Evolutionary conservation across 2,888 invertebrate genomes (phyloP), one percentile per base, ranked within the genome.

Genomic region (Tetanocera ferruginea): DNA sequence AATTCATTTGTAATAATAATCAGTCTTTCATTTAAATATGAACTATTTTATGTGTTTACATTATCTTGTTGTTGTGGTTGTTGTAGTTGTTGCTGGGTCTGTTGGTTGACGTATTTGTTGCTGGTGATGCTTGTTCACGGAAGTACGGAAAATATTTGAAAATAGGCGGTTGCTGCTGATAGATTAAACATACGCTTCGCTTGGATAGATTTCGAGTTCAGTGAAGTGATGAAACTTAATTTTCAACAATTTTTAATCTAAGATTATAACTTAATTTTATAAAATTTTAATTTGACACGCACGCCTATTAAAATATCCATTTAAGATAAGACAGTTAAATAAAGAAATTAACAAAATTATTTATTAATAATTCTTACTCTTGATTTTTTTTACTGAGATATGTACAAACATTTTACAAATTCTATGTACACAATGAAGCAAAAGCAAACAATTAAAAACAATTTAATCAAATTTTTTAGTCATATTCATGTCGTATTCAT

Each of bases 361-460:
- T 43, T 43, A 11, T 43, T 11, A 11, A 43, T 43, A 43, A 43
- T 43, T 43, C 14, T 43, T 19, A n/a, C n/a, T 19, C 19, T 19
- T 9, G 43, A n/a, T 43, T 23, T 43, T 19, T 8, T 34, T 66
- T 19, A 43, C 52, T 70, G 14, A 49, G 28, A 11, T 73, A 73
- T 73, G 60, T 73, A 73, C 73, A 73, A 73, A 25, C 62, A 73
- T 73, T 73, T 73, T 73, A 73, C 73, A 73, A 60, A 28, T 28
- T 28, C 28, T 28, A 60, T 28, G 8, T 28, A 9, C 25, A 60
- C 25, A 11, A 14, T 5, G 28, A 5, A 60, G 19, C 28, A 5
- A 28, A 25, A 25, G n/a, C n/a, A n/a, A 60, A 60, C 60, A 14
- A 5, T 28, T 28, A 14, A 28, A 60, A 57, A n/a, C 23, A 57